Conservation (phyloP, 2,888 invertebrate genomes). For the Hirudinaria manillensis region DNA sequence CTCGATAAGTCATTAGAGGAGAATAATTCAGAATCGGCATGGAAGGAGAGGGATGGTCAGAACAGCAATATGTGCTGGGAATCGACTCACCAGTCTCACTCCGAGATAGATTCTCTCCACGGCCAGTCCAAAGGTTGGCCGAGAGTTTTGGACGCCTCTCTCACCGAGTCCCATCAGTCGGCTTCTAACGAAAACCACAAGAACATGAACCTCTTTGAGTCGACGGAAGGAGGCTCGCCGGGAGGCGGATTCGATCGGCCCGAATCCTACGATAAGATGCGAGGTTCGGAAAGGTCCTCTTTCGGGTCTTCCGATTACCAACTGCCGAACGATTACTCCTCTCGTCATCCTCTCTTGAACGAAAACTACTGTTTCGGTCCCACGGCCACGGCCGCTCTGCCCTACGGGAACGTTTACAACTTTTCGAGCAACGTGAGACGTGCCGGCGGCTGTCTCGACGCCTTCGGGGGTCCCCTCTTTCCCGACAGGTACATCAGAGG, state of each 20-base stretch:
- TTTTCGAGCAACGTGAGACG: constrained; percentile 13
- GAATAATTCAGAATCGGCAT: not conserved
- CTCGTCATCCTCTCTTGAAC: constrained; percentile 13
- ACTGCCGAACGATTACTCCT: not conserved
- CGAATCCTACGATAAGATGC: not conserved
- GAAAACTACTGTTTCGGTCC: constrained; percentile 27
- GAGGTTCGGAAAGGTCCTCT: not conserved
- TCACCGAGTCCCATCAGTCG: constrained; percentile 24
- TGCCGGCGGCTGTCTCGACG: not conserved
- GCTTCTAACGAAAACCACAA: not conserved
- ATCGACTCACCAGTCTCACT: not conserved
- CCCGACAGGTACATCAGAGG: constrained; percentile 16
- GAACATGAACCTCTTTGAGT: constrained; percentile 8
- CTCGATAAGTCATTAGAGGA: constrained; percentile 22
- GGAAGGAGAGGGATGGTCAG: constrained; percentile 13
- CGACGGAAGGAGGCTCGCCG: not conserved
- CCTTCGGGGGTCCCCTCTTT: not conserved
- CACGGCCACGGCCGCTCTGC: constrained; percentile 4
- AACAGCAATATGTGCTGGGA: not conserved
- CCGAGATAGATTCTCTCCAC: not conserved
- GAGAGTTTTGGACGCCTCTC: constrained; percentile 23
- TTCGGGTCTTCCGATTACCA: constrained; percentile 20
- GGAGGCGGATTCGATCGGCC: not conserved
- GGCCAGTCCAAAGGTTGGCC: constrained; percentile 23
- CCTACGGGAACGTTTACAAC: constrained; percentile 29